Evolutionary conservation across 2,888 invertebrate species (phyloP).

Genomic region (Macrophya alboannulata): DNA sequence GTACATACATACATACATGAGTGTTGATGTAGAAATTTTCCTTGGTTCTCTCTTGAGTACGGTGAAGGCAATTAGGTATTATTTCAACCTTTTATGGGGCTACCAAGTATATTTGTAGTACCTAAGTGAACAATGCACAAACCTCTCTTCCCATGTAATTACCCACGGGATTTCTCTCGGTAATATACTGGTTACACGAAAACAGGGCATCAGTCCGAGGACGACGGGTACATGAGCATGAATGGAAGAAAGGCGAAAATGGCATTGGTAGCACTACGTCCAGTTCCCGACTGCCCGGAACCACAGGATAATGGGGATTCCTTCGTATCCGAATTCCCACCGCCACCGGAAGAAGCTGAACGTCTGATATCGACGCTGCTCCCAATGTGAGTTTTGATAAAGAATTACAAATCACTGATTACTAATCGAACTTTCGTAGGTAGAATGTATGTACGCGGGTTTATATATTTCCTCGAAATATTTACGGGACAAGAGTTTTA

Average conservation of each 20-base stretch:
- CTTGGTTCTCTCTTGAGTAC: slow-evolving; percentile 5
- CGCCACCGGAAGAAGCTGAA: slow-evolving; percentile 90
- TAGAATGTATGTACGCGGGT: not conserved
- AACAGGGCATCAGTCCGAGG: slow-evolving; percentile 91
- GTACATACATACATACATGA: not conserved
- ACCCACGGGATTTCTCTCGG: not conserved
- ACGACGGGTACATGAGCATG: slow-evolving; percentile 96
- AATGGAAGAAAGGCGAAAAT: slow-evolving; percentile 92
- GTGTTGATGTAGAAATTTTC: slow-evolving; percentile 27
- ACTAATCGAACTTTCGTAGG: not conserved
- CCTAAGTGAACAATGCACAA: slow-evolving; percentile 15
- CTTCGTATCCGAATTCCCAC: slow-evolving; percentile 85
- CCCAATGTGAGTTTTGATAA: slow-evolving; percentile 84
- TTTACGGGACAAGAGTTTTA: not conserved
- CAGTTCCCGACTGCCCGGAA: slow-evolving; percentile 84
- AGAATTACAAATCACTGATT: not conserved
- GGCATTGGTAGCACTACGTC: slow-evolving; percentile 82
- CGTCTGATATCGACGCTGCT: slow-evolving; percentile 89
- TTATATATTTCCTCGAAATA: not conserved
- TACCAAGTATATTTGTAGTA: not conserved
- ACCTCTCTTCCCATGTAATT: slow-evolving; percentile 7
- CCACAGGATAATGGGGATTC: slow-evolving; percentile 79
- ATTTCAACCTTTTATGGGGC: slow-evolving; percentile 3
- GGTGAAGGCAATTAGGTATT: slow-evolving; percentile 27
- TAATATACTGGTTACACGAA: slow-evolving; percentile 38